These are phyloP conservation scores for Eptesicus fuscus DNA, from an alignment of 2,113 vertebrate species.

Conservation along the genomic window DNA sequence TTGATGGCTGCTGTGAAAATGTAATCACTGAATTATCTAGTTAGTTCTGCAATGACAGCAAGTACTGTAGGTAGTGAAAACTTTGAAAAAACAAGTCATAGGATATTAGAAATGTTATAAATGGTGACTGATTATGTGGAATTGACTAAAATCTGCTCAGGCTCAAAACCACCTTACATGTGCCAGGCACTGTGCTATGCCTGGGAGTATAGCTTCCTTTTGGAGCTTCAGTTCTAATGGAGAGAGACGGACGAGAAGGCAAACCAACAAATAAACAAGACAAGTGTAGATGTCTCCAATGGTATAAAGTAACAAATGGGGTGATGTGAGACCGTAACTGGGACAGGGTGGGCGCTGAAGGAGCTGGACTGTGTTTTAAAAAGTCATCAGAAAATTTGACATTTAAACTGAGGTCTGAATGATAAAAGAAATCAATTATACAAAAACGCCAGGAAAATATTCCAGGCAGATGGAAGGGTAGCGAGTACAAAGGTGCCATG, in stretches of 20 bases:
- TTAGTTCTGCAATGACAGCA: background rate
- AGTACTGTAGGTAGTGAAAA: background rate
- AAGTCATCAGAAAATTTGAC: background rate
- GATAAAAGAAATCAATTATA: background rate
- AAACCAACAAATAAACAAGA: background rate
- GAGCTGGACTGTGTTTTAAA: background rate
- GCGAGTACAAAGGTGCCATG: background rate
- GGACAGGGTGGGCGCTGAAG: background rate
- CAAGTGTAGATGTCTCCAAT: background rate
- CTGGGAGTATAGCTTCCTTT: background rate
- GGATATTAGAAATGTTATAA: background rate
- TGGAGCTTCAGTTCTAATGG: background rate
- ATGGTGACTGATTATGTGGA: background rate
- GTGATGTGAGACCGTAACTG: background rate
- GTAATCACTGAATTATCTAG: background rate
- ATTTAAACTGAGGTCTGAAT: background rate
- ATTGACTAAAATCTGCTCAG: background rate
- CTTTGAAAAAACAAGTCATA: background rate
- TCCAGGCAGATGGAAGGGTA: background rate
- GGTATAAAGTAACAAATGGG: background rate
- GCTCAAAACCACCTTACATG: background rate
- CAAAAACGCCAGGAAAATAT: background rate
- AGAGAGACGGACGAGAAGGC: background rate
- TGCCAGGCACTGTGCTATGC: background rate
- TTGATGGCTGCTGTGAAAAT: constrained; percentile 5